Percentiles rank a stretch among this genome's conserved stretches.
These are phyloP conservation scores for Danio rerio DNA, from an alignment of 2,113 vertebrate species.

Conservation along the genomic window GRCz12tu NC_133197.1:7833501-7834000, in stretches of 20 bases:
- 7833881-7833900: too few relatives aligned
- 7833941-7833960: too few relatives aligned
- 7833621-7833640: conserved; percentile 68
- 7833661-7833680: conserved; percentile 50
- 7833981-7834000: too few relatives aligned
- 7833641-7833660: conserved; percentile 49
- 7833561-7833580: conserved; percentile 79
- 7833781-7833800: too few relatives aligned
- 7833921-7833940: too few relatives aligned
- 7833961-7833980: too few relatives aligned
- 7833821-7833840: too few relatives aligned
- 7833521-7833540: conserved; percentile 72
- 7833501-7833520: conserved; percentile 71
- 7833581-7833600: conserved; percentile 73
- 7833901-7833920: too few relatives aligned
- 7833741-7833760: conserved; percentile 57
- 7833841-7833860: too few relatives aligned
- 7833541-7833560: conserved; percentile 76
- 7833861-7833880: too few relatives aligned
- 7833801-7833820: too few relatives aligned
- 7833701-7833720: conserved; percentile 36
- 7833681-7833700: conserved; percentile 56
- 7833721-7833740: conserved; percentile 57
- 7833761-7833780: conserved; percentile 50
- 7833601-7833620: conserved; percentile 57